Base-by-base conservation (phyloP, 2,113 vertebrate species). In the Percina caprodes region DNA sequence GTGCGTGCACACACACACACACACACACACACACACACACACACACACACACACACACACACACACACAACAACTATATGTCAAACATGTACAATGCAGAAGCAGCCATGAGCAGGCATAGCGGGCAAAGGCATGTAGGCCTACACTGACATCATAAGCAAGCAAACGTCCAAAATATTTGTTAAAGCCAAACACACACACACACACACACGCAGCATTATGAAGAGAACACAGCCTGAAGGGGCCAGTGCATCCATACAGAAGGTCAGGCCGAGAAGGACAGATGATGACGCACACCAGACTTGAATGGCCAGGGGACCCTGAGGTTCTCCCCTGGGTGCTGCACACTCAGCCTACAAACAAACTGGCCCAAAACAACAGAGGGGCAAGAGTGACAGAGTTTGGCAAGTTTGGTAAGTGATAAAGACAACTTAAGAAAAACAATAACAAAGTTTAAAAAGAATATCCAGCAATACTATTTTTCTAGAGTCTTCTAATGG, bases 221-320 rank as follows among this genome's bases (percentile, higher is more conserved):
- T 23, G 61, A 84, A 74, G 46, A 76, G 85, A 73, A 59, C 9
- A 1, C 30, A 62, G 87, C 88, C 90, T 55, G 83, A 42, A 77
- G 89, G 80, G 52, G 73, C 59, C 68, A 67, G 82, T 79, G 82
- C 84, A 88, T 89, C 68, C 85, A 82, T 6, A 88, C 71, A 87
- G 82, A 90, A 86, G 90, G 84, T 88, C 89, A 88, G 66, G 63
- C 55, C 51, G 80, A 81, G 69, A 80, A 80, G 78, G 82, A 80
- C 75, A 84, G 83, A 90, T 45, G 77, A 78, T 89, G 88, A 90
- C 85, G 80, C 86, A 86, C 86, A 86, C 71, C 62, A 73, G 83
- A 82, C 78, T 83, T 63, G 75, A 86, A 80, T 67, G 59, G 59
- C 72, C 80, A 87, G 79, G 81, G 80, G 78, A 83, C 71, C 81